Evolutionary conservation across 1,140 invertebrate genomes (phyloP), one percentile per base, ranked within the genome.

Genomic region (Vanessa tameamea): DNA sequence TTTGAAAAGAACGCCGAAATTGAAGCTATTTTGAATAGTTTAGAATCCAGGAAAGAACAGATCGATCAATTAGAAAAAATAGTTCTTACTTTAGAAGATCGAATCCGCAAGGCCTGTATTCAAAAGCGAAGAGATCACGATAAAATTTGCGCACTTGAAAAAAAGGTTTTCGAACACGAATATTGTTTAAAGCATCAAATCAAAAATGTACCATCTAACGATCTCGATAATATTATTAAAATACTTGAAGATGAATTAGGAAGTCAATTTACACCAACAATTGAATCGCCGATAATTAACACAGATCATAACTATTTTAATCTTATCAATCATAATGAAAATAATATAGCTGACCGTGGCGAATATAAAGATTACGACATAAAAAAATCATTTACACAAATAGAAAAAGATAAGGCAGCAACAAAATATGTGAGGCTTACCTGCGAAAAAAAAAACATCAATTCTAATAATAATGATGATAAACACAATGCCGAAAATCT

Each of bases 41-140:
- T 92, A 43, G 83, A 87, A 77, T 85, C 75, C 53, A 83, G 82
- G 69, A 88, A 92, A 73, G 75, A 87, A 67, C 87, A 88, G 84
- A 87, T 91, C 64, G 76, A 75, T 48, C 78, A 92, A 72, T 64
- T 92, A 63, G 88, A 92, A 73, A 90, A 84, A 76, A 89, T 92
- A 11, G 85, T 92, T 47, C 77, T 90, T 50, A 82, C 85, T 20
- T 77, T 91, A 76, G 86, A 92, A 81, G 82, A 90, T 20, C 82
- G 89, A 78, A 75, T 78, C 48, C 72, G 78, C 26, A 86, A 85
- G 81, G 73, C 70, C 20, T 79, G 68, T 69, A 51, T 73, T 14
- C 82, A 87, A 74, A 87, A 69, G 77, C 81, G 70, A 75, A 87
- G 82, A 77, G 83, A 87, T 73, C 76, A 84, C 69, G 86, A 89